Evolutionary conservation across 2,113 vertebrate species (phyloP).

Genomic region (Petrocephalus microphthalmus): DNA sequence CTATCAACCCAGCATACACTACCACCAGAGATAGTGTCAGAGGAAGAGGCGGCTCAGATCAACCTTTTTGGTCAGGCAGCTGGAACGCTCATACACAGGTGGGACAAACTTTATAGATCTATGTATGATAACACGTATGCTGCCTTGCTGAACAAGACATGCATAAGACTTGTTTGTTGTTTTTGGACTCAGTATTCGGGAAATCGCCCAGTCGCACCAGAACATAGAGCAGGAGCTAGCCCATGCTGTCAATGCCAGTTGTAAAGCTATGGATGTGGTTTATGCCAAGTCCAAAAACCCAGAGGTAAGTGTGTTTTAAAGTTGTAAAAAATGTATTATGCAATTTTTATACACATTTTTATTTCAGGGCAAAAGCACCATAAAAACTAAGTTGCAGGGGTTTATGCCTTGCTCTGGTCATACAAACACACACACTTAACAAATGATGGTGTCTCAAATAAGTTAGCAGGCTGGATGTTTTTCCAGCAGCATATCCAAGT

Average conservation of each 20-base stretch:
- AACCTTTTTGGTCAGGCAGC: constrained; percentile 83
- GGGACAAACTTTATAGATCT: constrained; percentile 4
- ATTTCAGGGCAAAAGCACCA: too few species aligned
- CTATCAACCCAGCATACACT: constrained; percentile 59
- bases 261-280: constrained; percentile 90
- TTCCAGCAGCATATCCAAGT: not conserved
- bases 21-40: constrained; percentile 79
- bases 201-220: constrained; percentile 80
- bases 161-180: not conserved
- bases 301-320: constrained; percentile 56
- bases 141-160: not conserved
- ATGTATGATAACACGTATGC: not conserved
- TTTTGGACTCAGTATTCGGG: constrained; percentile 72
- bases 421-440: not conserved
- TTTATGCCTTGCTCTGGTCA: not conserved
- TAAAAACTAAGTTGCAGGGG: not conserved
- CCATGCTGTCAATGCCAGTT: constrained; percentile 93
- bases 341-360: too few species aligned
- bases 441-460: not conserved
- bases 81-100: constrained; percentile 88
- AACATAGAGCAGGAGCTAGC: constrained; percentile 93
- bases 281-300: constrained; percentile 76
- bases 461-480: not conserved
- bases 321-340: not conserved
- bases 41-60: constrained; percentile 82